Base-by-base conservation (phyloP, 2,888 invertebrate genomes). In the Iphiclides podalirius region DNA sequence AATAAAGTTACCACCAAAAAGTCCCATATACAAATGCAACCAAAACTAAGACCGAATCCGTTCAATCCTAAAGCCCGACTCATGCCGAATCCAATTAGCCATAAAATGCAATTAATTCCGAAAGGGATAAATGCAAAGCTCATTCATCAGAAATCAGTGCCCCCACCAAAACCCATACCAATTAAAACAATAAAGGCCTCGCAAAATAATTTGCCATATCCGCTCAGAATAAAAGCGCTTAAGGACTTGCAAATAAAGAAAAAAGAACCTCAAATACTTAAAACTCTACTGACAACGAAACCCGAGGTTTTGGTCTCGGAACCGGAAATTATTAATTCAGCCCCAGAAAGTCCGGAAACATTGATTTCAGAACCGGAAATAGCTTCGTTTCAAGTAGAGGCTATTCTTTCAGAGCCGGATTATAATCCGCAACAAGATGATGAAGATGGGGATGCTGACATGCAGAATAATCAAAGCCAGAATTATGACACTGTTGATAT, bases 351-450 rank as follows among this genome's bases (percentile, higher is more conserved):
- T 57, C 89, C 89, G 0, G 89, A 89, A 61, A 88, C 88, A 7
- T 67, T 89, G 43, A 87, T 89, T 64, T 89, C 89, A 1, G 88
- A 89, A 59, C 89, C 89, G 6, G 89, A 89, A 69, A 84, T 89
- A 39, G 82, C 89, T 8, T 87, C 88, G 12, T 89, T 89, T 55
- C 89, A 89, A 75, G 89, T 89, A 12, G 89, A 89, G 63, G 64
- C 89, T 17, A 88, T 89, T 52, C 63, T 89, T 31, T 79, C 88
- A 0, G 89, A 89, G 59, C 89, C 88, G 0, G 86, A 82, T 54
- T 72, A 68, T 1, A 85, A 75, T 54, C 77, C 79, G 15, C 70
- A 55, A 13, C 58, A 54, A 23, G 73, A 77, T 0, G 50, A 45
- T 2, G 77, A 75, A 11, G 76, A 74, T 51, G 60, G 52, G 12